Conservation (phyloP, 2,113 vertebrate species). For the Oryzias woworae region DNA sequence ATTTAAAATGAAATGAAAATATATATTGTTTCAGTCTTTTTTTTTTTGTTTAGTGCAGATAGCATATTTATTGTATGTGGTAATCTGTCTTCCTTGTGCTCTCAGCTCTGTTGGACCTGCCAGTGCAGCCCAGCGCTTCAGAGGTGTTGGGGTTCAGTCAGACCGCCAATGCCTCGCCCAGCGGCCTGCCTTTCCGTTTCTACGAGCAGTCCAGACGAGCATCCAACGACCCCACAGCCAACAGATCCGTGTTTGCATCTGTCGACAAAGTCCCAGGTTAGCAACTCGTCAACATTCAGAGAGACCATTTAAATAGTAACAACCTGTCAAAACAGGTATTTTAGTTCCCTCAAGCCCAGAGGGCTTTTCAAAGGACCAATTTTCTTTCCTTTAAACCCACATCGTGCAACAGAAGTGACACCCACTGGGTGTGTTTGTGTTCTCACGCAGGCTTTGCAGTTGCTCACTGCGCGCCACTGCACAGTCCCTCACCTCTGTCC, state of each 20-base stretch:
- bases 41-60: background rate
- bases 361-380: no score
- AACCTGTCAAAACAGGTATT: no score
- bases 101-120: slow-evolving; percentile 62
- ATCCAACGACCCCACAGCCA: slow-evolving; percentile 86
- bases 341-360: no score
- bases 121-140: slow-evolving; percentile 65
- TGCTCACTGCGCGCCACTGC: slow-evolving; percentile 90
- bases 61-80: background rate
- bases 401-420: background rate
- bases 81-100: background rate
- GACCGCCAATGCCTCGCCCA: slow-evolving; percentile 72
- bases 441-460: slow-evolving; percentile 88
- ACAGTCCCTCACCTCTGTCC: slow-evolving; percentile 80
- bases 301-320: no score
- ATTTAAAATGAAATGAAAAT: no score
- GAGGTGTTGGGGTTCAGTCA: slow-evolving; percentile 92
- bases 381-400: no score
- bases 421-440: slow-evolving; percentile 9
- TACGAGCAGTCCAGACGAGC: slow-evolving; percentile 92
- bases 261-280: slow-evolving; percentile 99
- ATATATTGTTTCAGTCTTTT: background rate
- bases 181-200: slow-evolving; percentile 93
- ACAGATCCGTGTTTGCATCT: slow-evolving; percentile 87
- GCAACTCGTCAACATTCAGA: background rate